Conservation (phyloP, 2,888 invertebrate species). For the Catocala sponsa region DNA sequence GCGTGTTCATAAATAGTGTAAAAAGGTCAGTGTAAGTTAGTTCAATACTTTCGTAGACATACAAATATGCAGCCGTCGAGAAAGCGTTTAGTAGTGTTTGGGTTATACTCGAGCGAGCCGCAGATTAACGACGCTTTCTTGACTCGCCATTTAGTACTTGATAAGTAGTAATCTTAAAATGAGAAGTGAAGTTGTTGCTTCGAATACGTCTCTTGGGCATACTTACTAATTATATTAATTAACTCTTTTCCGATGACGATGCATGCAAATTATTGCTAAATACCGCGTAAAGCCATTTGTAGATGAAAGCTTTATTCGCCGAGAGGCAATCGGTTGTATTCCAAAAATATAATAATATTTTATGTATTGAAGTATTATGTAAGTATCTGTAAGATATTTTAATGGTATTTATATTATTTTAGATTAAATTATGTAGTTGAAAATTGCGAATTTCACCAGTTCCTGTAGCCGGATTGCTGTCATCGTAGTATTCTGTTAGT, state of each 20-base stretch:
- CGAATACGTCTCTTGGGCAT: conserved; percentile 9
- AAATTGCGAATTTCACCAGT: conserved; percentile 48
- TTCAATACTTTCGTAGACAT: conserved; percentile 16
- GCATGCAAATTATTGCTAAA: conserved; percentile 5
- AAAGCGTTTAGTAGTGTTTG: conserved; percentile 15
- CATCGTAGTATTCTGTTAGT: conserved; percentile 29
- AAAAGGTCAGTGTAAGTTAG: conserved; percentile 13
- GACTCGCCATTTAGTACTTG: conserved; percentile 19
- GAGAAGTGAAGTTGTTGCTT: conserved; percentile 13
- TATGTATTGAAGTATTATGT: conserved; percentile 34
- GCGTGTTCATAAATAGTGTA: conserved; percentile 9
- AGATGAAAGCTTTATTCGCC: conserved; percentile 30
- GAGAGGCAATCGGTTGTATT: conserved; percentile 33
- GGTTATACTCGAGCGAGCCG: conserved; percentile 6
- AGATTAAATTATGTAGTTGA: conserved; percentile 37
- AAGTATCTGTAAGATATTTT: conserved; percentile 39
- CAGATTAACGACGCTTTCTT: conserved; percentile 19
- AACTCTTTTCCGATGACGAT: conserved; percentile 10
- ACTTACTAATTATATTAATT: neutral
- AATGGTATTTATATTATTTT: conserved; percentile 28
- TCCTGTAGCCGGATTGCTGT: conserved; percentile 32
- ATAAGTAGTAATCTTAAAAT: conserved; percentile 10
- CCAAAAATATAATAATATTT: conserved; percentile 45
- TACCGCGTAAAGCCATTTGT: neutral
- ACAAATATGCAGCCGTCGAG: conserved; percentile 17